A percentile compares a stretch with the other conserved stretches of the same genome.
Evolutionary conservation across 1,140 invertebrate species (phyloP).

Genomic region (Heterodera carotae): DNA sequence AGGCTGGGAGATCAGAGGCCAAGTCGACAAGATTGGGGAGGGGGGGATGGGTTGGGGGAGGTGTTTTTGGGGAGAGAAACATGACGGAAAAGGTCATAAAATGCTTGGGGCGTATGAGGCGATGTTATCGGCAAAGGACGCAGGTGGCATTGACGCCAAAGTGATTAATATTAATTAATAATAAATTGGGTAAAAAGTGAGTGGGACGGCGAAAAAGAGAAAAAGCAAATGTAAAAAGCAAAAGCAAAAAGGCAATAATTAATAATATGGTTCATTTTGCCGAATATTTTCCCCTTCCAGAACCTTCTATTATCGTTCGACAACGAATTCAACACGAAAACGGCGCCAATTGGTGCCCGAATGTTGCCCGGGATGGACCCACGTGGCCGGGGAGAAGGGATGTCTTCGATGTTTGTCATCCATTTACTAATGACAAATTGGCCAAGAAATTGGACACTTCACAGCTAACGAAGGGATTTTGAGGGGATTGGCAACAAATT

Average conservation of each 20-base stretch:
- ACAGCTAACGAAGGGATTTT: neutral
- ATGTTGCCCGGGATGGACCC: constrained; percentile 69
- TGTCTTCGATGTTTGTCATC: constrained; percentile 62
- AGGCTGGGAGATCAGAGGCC: too few species aligned
- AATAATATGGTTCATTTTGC: neutral
- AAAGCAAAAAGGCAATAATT: neutral
- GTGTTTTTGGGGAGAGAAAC: neutral
- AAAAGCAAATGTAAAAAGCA: constrained; percentile 1
- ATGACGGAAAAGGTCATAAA: constrained; percentile 17
- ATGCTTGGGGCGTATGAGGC: neutral
- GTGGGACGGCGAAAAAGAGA: neutral
- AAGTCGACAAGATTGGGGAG: too few species aligned
- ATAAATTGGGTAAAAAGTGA: constrained; percentile 14
- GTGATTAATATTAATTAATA: neutral
- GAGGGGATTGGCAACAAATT: neutral
- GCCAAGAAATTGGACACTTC: neutral
- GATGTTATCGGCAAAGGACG: constrained; percentile 1
- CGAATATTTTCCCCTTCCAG: constrained; percentile 65
- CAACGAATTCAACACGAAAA: constrained; percentile 65
- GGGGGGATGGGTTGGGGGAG: neutral
- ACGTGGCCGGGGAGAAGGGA: constrained; percentile 64
- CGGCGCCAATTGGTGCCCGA: constrained; percentile 65
- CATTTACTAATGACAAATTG: neutral
- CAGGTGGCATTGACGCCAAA: neutral
- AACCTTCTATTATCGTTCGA: constrained; percentile 68